Percentiles rank a stretch among this genome's conserved stretches.
Evolutionary conservation across 2,888 invertebrate species (phyloP).

Genomic region (Drosophila borborema): DNA sequence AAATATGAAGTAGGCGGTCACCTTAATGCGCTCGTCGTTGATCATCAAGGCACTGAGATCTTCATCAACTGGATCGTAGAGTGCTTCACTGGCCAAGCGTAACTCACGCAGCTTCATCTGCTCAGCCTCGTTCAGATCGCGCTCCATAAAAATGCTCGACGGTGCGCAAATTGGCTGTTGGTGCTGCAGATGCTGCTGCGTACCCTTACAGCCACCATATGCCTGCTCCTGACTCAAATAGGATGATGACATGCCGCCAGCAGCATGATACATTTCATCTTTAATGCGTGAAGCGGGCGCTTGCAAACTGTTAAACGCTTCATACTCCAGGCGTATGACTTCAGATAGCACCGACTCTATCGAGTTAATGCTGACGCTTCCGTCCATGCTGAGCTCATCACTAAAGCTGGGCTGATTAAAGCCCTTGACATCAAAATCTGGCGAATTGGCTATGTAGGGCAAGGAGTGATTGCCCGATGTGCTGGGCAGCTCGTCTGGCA

Average conservation of each 20-base stretch:
- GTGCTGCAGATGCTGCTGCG: constrained; percentile 48
- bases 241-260: constrained; percentile 41
- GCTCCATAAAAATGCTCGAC: constrained; percentile 70
- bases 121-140: constrained; percentile 91
- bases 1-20: constrained; percentile 79
- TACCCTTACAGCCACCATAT: constrained; percentile 54
- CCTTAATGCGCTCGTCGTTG: constrained; percentile 88
- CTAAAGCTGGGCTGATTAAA: constrained; percentile 68
- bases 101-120: constrained; percentile 93
- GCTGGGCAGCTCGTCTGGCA: constrained; percentile 64
- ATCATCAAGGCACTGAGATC: constrained; percentile 90
- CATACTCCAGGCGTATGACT: constrained; percentile 94
- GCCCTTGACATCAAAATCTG: constrained; percentile 74
- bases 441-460: constrained; percentile 58
- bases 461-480: constrained; percentile 62
- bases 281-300: constrained; percentile 67
- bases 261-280: constrained; percentile 69
- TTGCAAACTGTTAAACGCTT: constrained; percentile 86
- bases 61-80: constrained; percentile 93
- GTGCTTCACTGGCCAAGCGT: constrained; percentile 93
- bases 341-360: constrained; percentile 94
- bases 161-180: constrained; percentile 74
- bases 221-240: constrained; percentile 26
- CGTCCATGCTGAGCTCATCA: constrained; percentile 57
- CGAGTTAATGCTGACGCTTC: constrained; percentile 85